A percentile compares a stretch with the other conserved stretches of the same genome.
Conservation (phyloP, 2,888 invertebrate genomes). For the Diadromus collaris region DNA sequence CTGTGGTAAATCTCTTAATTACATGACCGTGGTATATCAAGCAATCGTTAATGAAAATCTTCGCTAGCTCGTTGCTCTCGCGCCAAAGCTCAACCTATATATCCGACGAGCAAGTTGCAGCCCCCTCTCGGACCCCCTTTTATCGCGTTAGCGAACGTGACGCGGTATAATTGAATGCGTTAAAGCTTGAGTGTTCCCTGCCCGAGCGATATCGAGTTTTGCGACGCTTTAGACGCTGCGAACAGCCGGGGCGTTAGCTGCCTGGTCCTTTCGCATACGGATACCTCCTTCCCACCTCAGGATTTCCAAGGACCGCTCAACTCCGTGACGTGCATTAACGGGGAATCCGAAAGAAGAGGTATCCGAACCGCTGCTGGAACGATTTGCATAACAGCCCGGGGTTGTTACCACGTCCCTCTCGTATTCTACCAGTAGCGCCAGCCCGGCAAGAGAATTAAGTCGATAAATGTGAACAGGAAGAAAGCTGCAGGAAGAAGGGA, state of each 20-base stretch:
- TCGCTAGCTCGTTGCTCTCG: not conserved
- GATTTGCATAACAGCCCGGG: constrained; percentile 58
- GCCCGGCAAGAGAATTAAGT: constrained; percentile 49
- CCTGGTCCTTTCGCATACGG: constrained; percentile 46
- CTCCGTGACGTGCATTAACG: constrained; percentile 59
- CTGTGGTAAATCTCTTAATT: constrained; percentile 14
- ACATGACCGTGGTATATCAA: constrained; percentile 8
- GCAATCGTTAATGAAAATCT: constrained; percentile 19
- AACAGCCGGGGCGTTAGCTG: constrained; percentile 21
- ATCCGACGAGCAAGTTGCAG: not conserved
- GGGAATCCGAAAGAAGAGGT: constrained; percentile 46
- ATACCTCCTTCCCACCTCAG: constrained; percentile 34
- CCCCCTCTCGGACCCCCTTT: constrained; percentile 20
- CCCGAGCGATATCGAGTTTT: constrained; percentile 53
- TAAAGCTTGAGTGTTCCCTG: constrained; percentile 27
- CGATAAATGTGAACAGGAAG: constrained; percentile 42
- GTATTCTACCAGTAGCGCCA: constrained; percentile 50
- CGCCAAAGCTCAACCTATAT: constrained; percentile 4
- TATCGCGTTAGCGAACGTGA: constrained; percentile 58
- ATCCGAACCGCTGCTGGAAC: constrained; percentile 14
- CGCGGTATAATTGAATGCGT: constrained; percentile 59
- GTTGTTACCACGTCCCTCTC: constrained; percentile 59
- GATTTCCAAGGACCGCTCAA: constrained; percentile 45
- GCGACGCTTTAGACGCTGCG: constrained; percentile 45
- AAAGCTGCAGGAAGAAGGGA: constrained; percentile 21